Conservation (phyloP, 2,797 vertebrate genomes). For the Peromyscus nudipes region DNA sequence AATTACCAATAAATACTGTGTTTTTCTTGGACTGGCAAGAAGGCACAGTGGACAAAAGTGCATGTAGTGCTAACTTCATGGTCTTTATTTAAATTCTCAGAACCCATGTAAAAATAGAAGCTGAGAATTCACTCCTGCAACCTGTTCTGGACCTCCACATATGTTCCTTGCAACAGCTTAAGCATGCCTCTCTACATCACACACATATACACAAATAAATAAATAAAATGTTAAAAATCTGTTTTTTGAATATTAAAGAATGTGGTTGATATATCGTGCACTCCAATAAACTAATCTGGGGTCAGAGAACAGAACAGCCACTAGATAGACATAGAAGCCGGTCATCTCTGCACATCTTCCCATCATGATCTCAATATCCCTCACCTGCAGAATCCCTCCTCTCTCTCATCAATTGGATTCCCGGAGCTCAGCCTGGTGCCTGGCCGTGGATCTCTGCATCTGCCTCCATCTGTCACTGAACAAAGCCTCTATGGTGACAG, state of each 20-base stretch:
- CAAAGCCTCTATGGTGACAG: no score
- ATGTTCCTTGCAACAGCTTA: neutral
- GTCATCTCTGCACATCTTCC: no score
- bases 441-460: no score
- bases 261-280: no score
- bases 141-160: neutral
- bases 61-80: neutral
- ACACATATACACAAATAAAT: neutral
- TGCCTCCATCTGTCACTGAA: no score
- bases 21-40: neutral
- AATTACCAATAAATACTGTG: neutral
- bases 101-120: neutral
- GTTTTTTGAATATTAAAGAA: slow-evolving; percentile 34
- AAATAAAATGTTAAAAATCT: neutral
- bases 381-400: no score
- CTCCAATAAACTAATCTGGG: no score
- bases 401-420: no score
- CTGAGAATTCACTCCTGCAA: neutral
- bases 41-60: neutral
- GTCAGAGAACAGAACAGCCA: no score
- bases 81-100: neutral
- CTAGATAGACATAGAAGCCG: no score
- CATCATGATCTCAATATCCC: no score
- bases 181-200: neutral
- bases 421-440: no score